Base-by-base conservation (phyloP, 2,113 vertebrate genomes). In the Mustela nigripes region DNA sequence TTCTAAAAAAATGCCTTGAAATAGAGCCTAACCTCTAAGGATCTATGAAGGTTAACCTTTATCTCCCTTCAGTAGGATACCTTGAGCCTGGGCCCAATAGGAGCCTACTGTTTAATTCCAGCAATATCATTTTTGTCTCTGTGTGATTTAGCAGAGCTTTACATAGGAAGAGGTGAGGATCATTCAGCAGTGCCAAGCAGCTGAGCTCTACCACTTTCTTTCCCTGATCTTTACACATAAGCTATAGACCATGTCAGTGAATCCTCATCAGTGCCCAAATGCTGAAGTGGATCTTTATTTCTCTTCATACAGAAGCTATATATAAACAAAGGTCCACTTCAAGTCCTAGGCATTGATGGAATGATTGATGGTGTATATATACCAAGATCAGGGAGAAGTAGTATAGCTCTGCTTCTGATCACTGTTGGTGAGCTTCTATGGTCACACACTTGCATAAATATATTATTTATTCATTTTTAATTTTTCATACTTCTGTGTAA, bases 1-100 rank as follows among this genome's bases (percentile, higher is more conserved):
- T 36, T 36, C 36, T 96, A 33, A 95, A 95, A 95, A 94, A 95
- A 71, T 63, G 96, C 2, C 12, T 60, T 79, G 2, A 2, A 94
- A 33, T 1, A 73, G 33, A 78, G 84, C 26, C 48, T 78, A 94
- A 87, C 3, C 7, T 80, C 50, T 42, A 39, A 45, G 31, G 4
- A 10, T 31, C 11, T 86, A 50, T 65, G 60, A 87, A 93, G 5
- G 3, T 45, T 84, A 84, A 71, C 4, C 3, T 89, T 91, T 94
- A 28, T 86, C 14, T 79, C 92, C 8, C 36, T 96, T 79, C 8
- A 39, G 4, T 84, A 82, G 36, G 58, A 22, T 93, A 2, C 12
- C 53, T 71, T 50, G 11, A 3, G 18, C 67, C 56, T 91, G 39
- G 11, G 5, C 2, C 33, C 22, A 91, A 74, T 45, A 93, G 12